Percentiles rank a stretch among this genome's conserved stretches.
phyloP scores from a whole-genome alignment of 2,797 vertebrate species.

The Tokudaia tokunoshimensis region DNA sequence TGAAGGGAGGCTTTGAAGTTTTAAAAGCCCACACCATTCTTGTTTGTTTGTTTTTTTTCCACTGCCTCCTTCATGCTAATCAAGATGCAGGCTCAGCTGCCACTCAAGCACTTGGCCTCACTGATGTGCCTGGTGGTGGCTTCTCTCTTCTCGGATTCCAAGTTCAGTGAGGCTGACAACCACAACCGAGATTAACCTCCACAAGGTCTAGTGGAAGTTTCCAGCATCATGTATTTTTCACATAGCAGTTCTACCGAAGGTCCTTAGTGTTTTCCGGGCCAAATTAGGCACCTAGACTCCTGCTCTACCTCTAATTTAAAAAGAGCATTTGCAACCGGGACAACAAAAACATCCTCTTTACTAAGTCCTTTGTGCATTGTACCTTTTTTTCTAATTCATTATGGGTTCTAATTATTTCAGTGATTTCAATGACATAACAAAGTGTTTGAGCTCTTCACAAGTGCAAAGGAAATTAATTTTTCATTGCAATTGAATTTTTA shows the following conservation, averaged over 20 bases:
- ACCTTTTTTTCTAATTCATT: background rate
- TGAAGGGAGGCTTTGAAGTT: background rate
- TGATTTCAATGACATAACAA: background rate
- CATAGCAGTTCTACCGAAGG: rapidly evolving
- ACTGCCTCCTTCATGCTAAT: background rate
- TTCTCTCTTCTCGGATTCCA: background rate
- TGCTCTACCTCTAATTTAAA: background rate
- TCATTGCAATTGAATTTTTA: background rate
- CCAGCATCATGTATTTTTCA: background rate
- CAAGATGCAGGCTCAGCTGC: background rate
- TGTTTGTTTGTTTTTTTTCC: background rate
- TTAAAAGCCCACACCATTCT: background rate
- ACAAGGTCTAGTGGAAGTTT: background rate
- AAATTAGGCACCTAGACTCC: background rate
- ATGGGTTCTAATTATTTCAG: background rate
- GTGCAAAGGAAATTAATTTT: background rate
- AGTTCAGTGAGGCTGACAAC: background rate
- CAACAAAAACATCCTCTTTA: background rate
- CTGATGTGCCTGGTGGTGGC: too few relatives aligned
- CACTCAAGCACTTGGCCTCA: background rate
- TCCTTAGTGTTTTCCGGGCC: background rate
- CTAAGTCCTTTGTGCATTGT: background rate
- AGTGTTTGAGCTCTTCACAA: background rate
- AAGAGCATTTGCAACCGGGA: background rate
- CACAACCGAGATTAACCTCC: background rate